Base-by-base conservation (phyloP, 2,113 vertebrate species). In the Fukomys damarensis region DNA sequence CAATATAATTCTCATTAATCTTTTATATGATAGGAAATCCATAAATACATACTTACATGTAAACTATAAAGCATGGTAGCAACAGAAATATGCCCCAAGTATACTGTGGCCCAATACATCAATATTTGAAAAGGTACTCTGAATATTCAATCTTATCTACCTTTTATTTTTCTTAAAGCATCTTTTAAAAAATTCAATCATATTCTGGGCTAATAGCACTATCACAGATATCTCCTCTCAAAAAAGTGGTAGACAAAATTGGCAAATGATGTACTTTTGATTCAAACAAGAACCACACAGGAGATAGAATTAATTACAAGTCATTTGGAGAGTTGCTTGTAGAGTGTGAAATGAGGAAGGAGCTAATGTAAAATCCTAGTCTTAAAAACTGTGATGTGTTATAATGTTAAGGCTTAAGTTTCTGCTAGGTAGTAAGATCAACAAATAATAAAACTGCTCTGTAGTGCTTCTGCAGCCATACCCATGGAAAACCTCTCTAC, bases 231-330 rank as follows among this genome's bases (percentile, higher is more conserved):
- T 2, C 63, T 32, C n/a, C 9, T 89, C n/a, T 35, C 74, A 49
- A 7, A 79, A 41, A 68, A 84, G 38, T 28, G 26, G 68, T 63
- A 89, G 49, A 66, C 22, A 72, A 70, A 81, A 72, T 30, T 24
- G 43, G 65, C 54, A 82, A 83, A 28, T 80, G 5, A 70, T 65
- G 77, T 14, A 74, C 6, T 77, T 91, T 19, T 58, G 11, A 76
- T 49, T 66, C 43, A 72, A 89, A 82, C 8, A 68, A 93, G 52
- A 87, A 95, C 16, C 43, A 93, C 61, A 84, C 5, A 92, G 59
- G 63, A 84, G 61, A 86, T 38, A 12, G 59, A 38, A 59, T 52
- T 84, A 93, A 77, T 35, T 86, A 22, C 26, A 61, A 89, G 17
- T 63, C 65, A 87, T n/a, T 77, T 54, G 30, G 28, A 84, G 24